A percentile compares a stretch with the other conserved stretches of the same genome.
phyloP scores from a whole-genome alignment of 2,797 vertebrate species.

The Anabacerthia variegaticeps region DNA sequence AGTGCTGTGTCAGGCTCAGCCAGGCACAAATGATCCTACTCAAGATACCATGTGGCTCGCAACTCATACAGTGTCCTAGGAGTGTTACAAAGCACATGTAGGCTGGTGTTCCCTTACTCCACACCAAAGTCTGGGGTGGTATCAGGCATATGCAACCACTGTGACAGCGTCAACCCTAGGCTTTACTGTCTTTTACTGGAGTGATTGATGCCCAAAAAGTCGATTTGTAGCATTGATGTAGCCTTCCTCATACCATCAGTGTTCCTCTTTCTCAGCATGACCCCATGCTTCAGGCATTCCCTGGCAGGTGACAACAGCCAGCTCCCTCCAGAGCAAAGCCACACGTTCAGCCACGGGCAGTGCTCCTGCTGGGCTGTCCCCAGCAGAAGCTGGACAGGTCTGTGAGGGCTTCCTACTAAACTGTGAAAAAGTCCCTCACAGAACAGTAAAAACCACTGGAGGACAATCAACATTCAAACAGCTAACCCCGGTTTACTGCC shows the following conservation, averaged over 20 bases:
- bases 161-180: background rate
- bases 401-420: background rate
- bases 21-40: background rate
- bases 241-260: accelerated
- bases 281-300: background rate
- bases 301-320: background rate
- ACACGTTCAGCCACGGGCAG: background rate
- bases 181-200: background rate
- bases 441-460: background rate
- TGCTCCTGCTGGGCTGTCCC: background rate
- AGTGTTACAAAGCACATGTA: accelerated
- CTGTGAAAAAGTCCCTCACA: background rate
- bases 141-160: accelerated
- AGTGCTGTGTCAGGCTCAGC: background rate
- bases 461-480: background rate
- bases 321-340: background rate
- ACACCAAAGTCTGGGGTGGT: background rate
- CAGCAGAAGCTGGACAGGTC: background rate
- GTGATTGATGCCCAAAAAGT: background rate
- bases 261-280: background rate
- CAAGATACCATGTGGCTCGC: accelerated
- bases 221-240: background rate
- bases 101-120: background rate
- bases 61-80: accelerated
- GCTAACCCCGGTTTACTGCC: background rate